Evolutionary conservation across 2,888 invertebrate species (phyloP), one percentile per base, ranked within the genome.

Genomic region (Tipula vernalis): DNA sequence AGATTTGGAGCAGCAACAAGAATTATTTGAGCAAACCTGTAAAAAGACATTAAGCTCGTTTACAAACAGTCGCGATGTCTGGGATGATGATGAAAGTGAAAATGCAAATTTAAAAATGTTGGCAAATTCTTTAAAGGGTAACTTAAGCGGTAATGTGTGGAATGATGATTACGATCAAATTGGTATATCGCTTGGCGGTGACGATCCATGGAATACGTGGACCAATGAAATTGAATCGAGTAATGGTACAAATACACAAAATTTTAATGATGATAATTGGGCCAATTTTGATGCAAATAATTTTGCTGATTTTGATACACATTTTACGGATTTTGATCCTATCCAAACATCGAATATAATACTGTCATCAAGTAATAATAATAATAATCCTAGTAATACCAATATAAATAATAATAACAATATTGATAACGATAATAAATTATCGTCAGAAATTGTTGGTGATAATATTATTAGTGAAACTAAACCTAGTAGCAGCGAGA

Each of bases 271-370:
- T 71, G 86, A 87, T 36, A 88, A 87, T 84, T 91, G 91, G 91
- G 89, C 89, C 5, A 90, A 90, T 39, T 91, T 91, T 87, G 87
- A 89, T 87, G 71, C 89, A 85, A 90, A 90, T 88, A 91, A 91
- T 87, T 91, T 91, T 89, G 91, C 91, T 51, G 91, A 91, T 87
- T 91, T 91, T 87, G 91, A 91, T 89, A 88, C 91, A 51, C 90
- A 91, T 87, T 91, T 91, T 83, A 41, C 86, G 15, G 86, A 57
- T 51, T 86, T 86, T 57, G 85, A 85, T 42, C 85, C 85, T 28
- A 85, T 85, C 42, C 18, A 42, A 42, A 71, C 71, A 71, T 71
- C 71, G 71, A 71, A 71, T 71, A 71, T 71, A 71, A 71, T 28
- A 71, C 10, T 71, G 28, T 28, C 71, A 71, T 71, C 71, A 71